These are phyloP conservation scores for Drosophila diplacantha DNA, from an alignment of 2,888 invertebrate genomes.

Conservation along the genomic window DNA sequence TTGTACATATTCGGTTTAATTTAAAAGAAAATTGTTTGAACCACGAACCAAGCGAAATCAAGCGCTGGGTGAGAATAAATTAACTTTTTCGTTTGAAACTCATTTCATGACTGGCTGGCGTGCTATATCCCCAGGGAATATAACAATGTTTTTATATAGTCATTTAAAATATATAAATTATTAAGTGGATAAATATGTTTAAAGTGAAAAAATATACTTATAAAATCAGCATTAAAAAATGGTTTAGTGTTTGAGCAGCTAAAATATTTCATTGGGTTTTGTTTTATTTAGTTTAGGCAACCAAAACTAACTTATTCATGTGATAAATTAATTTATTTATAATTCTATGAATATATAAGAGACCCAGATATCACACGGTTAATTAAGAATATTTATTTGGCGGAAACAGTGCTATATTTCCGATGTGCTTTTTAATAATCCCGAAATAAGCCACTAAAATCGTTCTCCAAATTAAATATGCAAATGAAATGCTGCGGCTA, in stretches of 20 bases:
- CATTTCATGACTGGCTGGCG: conserved; percentile 9
- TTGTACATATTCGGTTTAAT: conserved; percentile 4
- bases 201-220: too few species aligned
- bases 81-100: conserved; percentile 3
- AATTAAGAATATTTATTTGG: not conserved
- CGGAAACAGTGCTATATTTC: not conserved
- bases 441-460: not conserved
- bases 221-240: not conserved
- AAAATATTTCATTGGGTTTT: not conserved
- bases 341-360: not conserved
- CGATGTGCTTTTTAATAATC: not conserved
- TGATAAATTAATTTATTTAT: too few species aligned
- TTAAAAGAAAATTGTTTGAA: conserved; percentile 4
- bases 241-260: not conserved
- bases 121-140: not conserved
- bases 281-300: not conserved
- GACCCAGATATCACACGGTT: not conserved
- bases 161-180: not conserved
- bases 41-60: conserved; percentile 6
- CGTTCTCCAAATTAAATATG: not conserved
- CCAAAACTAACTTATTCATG: not conserved
- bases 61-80: conserved; percentile 4
- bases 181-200: too few species aligned
- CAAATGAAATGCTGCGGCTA: not conserved
- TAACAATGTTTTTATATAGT: not conserved